A percentile compares a stretch with the other conserved stretches of the same genome.
Evolutionary conservation across 2,888 invertebrate species (phyloP).

Genomic region (Plagodis dolabraria): DNA sequence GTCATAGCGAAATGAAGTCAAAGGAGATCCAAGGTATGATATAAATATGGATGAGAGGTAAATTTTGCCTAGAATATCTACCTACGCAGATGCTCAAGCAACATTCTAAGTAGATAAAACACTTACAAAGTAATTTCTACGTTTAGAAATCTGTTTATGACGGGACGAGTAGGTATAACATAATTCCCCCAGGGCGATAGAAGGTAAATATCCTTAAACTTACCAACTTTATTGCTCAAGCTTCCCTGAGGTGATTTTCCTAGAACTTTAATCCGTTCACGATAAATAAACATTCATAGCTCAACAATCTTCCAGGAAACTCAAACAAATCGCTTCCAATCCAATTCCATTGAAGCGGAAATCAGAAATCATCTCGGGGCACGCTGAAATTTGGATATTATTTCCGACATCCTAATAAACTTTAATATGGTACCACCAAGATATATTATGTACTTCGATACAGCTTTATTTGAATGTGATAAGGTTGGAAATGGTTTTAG

Average conservation of each 20-base stretch:
- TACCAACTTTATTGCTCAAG: not conserved
- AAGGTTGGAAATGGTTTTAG: constrained; percentile 6
- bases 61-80: no score
- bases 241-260: constrained; percentile 6
- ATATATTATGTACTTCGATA: not conserved
- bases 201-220: no score
- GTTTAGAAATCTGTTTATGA: no score
- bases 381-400: constrained; percentile 36
- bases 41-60: no score
- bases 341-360: constrained; percentile 38
- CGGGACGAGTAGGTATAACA: no score
- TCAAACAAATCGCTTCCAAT: constrained; percentile 36
- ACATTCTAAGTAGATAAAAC: no score
- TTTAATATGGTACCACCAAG: constrained; percentile 25
- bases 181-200: no score
- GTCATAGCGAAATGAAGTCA: no score
- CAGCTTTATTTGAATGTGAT: constrained; percentile 8
- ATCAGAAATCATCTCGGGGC: constrained; percentile 39
- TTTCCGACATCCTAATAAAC: constrained; percentile 34
- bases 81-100: no score
- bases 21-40: no score
- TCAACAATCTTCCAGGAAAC: constrained; percentile 31
- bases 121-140: no score
- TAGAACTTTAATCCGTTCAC: constrained; percentile 26
- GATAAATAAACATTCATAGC: constrained; percentile 25